Evolutionary conservation across 2,888 invertebrate genomes (phyloP), one percentile per base, ranked within the genome.

Genomic region (Glyphotaelius pellucidus): DNA sequence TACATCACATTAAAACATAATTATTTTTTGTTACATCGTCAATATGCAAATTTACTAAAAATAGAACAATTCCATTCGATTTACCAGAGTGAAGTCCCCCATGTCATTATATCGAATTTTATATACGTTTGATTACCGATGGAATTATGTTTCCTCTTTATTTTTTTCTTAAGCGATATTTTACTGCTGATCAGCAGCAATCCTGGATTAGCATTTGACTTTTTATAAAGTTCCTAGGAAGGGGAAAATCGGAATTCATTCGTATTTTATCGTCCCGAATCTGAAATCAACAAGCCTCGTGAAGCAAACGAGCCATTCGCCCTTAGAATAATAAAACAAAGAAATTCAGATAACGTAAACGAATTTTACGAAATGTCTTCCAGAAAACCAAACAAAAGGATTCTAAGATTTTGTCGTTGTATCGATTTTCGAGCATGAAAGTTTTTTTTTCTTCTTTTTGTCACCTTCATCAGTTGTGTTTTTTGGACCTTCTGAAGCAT

Each of bases 291-390:
- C 90, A 90, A 90, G 90, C 81, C 90, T 42, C 90, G 81, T 90
- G 90, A 90, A 90, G 90, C 47, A 90, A 90, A 90, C 90, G 90
- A 90, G 90, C 81, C 42, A 81, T 90, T 81, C 90, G 81, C 47
- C 47, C 81, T 81, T 90, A 90, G 90, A 90, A 90, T 90, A 90
- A 90, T 90, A 90, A 90, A 90, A 90, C 90, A 90, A 90, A 90
- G 90, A 90, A 90, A 90, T 47, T 90, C 47, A 90, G 90, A 90
- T 90, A 90, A 90, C 90, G 80, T 81, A n/a, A 81, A 90, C 88
- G 90, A 90, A 90, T 90, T 90, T 80, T 42, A 80, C 31, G 47
- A 90, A 90, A 90, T 80, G 89, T 90, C 89, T 80, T 80, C 38
- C 25, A 81, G 81, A 81, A 80, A 90, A 89, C n/a, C 80, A 89